Percentiles rank a stretch among this genome's conserved stretches.
Evolutionary conservation across 2,888 invertebrate species (phyloP).

Genomic region (Nymphalis polychloros): DNA sequence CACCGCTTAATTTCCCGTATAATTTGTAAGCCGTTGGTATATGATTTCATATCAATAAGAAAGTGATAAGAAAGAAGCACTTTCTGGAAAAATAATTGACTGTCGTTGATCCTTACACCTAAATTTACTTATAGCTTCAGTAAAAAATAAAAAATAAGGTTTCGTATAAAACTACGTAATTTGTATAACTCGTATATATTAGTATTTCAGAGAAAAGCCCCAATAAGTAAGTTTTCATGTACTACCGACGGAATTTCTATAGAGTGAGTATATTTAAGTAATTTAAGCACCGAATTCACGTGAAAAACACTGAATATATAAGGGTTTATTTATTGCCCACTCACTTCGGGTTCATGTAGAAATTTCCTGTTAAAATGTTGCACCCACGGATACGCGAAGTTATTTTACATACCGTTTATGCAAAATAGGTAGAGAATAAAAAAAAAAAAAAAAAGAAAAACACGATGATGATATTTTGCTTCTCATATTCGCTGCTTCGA

Average conservation of each 20-base stretch:
- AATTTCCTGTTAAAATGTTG: slow-evolving; percentile 1
- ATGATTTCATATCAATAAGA: no score
- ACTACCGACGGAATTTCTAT: slow-evolving; percentile 28
- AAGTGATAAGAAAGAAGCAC: no score
- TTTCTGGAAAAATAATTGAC: no score
- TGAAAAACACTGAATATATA: slow-evolving; percentile 15
- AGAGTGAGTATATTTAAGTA: slow-evolving; percentile 35
- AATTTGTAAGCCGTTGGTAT: no score
- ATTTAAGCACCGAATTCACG: slow-evolving; percentile 12
- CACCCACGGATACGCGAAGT: background rate
- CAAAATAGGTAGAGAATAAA: background rate
- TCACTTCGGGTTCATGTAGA: slow-evolving; percentile 1
- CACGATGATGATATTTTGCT: background rate
- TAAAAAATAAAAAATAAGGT: no score
- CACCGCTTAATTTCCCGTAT: no score
- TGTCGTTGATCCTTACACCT: no score
- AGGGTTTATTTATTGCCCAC: slow-evolving; percentile 17
- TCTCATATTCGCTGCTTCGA: background rate
- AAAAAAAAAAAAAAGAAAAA: background rate
- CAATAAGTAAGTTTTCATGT: slow-evolving; percentile 37
- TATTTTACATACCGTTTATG: background rate
- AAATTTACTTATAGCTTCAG: no score
- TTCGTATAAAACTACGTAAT: background rate
- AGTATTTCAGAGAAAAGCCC: slow-evolving; percentile 1
- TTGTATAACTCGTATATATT: background rate